Evolutionary conservation across 2,888 invertebrate genomes (phyloP).

Genomic region (Entomobrya proxima): DNA sequence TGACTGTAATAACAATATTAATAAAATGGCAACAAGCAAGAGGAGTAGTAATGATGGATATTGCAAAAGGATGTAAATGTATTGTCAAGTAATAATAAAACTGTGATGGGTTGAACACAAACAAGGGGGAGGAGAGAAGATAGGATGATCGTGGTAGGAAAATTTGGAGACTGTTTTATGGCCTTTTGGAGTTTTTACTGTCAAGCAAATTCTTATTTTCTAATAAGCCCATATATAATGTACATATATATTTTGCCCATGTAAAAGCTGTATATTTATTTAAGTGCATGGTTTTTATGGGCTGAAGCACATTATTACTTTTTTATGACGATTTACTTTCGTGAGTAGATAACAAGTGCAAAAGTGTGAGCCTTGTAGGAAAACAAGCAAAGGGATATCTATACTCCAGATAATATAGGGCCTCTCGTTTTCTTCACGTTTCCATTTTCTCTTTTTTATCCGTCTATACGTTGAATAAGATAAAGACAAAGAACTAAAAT

Average conservation of each 20-base stretch:
- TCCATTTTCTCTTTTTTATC: too few species aligned
- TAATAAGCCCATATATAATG: neutral
- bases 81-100: conserved; percentile 34
- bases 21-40: conserved; percentile 25
- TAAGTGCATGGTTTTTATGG: neutral
- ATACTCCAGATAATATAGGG: too few species aligned
- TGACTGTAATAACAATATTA: conserved; percentile 19
- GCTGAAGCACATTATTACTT: conserved; percentile 6
- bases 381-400: neutral
- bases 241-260: neutral
- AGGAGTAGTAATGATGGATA: conserved; percentile 23
- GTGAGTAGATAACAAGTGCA: conserved; percentile 18
- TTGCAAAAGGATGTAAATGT: conserved; percentile 39
- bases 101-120: conserved; percentile 15
- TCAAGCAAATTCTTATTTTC: neutral
- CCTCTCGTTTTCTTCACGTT: too few species aligned
- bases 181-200: conserved; percentile 5
- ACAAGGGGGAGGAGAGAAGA: neutral
- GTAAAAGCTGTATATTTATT: neutral
- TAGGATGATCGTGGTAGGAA: neutral
- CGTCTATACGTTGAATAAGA: neutral
- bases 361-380: neutral
- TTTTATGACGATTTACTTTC: conserved; percentile 42
- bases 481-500: neutral
- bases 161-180: conserved; percentile 22